Evolutionary conservation across 2,113 vertebrate species (phyloP), one percentile per base, ranked within the genome.

Genomic region (Enhydra lutris): DNA sequence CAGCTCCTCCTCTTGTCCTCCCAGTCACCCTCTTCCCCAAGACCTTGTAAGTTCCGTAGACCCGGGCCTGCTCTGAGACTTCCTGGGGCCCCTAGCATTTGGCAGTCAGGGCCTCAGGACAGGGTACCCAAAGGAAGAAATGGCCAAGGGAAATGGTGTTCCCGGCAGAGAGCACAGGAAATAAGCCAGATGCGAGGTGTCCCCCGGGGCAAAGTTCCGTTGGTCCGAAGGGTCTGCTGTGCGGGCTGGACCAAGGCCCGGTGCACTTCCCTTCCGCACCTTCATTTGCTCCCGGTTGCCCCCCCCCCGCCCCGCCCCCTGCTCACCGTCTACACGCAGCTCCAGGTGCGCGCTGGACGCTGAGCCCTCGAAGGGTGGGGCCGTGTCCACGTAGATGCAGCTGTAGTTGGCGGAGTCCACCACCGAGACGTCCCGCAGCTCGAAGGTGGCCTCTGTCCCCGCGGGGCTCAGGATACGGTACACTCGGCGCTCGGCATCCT

Each of bases 391-490:
- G 59, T 97, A 97, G 47, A 78, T 11, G 71, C 98, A 97, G 90
- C 94, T 96, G 94, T 97, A 98, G 88, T 95, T 96, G 84, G 29
- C 93, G 0, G 94, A 52, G 80, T 97, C 93, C 5, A 10, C 6
- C 15, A 3, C 76, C 0, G 91, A 92, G 39, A 97, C 20, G 1
- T 57, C 6, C 3, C 0, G 93, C 67, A 98, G 84, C 84, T 97
- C 73, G 34, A 97, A 97, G 4, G 2, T 4, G 13, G 94, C 96
- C 29, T 92, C 84, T 1, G 80, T 1, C 4, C 80, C 90, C 3
- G 1, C 14, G 6, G 98, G 84, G 18, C 81, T 90, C 84, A 52
- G 76, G 1, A 79, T 0, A 1, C 15, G 0, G 9, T 7, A 47
- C 63, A 96, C 76, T 7, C 3, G 63, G 80, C 1, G 34, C 4